Conservation (phyloP, 2,797 vertebrate genomes). For the Xiphorhynchus erythropygius region DNA sequence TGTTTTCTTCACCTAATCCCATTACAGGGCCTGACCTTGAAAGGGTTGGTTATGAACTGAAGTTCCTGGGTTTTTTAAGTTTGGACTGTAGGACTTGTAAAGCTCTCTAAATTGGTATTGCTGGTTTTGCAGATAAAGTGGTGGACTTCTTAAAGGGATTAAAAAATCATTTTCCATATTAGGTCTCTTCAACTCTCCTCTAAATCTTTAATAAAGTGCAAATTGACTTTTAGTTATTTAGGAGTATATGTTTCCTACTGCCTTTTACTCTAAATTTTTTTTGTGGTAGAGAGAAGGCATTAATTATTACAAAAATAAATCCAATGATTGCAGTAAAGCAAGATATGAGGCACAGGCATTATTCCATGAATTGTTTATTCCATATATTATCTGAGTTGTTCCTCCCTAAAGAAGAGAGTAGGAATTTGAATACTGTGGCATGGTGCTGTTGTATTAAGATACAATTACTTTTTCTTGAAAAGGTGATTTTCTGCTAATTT, state of each 20-base stretch:
- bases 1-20: not conserved
- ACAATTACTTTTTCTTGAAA: constrained; percentile 31
- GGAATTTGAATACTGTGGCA: not conserved
- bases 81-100: not conserved
- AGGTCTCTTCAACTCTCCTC: not conserved
- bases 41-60: not conserved
- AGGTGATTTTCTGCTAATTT: constrained; percentile 10
- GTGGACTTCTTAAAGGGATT: not conserved
- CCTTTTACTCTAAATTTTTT: constrained; percentile 1
- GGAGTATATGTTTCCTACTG: not conserved
- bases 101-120: not conserved
- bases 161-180: not conserved
- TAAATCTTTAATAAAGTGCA: constrained; percentile 27
- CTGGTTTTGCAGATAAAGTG: not conserved
- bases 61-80: accelerated
- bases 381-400: constrained; percentile 4
- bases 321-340: not conserved
- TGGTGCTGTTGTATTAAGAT: not conserved
- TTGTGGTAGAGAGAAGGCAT: not conserved
- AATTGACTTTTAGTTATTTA: not conserved
- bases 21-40: not conserved
- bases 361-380: constrained; percentile 21
- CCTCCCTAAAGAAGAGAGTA: constrained; percentile 29
- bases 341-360: not conserved
- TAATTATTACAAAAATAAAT: constrained; percentile 23